Evolutionary conservation across 1,140 invertebrate species (phyloP), one percentile per base, ranked within the genome.

Genomic region (Batillaria attramentaria): DNA sequence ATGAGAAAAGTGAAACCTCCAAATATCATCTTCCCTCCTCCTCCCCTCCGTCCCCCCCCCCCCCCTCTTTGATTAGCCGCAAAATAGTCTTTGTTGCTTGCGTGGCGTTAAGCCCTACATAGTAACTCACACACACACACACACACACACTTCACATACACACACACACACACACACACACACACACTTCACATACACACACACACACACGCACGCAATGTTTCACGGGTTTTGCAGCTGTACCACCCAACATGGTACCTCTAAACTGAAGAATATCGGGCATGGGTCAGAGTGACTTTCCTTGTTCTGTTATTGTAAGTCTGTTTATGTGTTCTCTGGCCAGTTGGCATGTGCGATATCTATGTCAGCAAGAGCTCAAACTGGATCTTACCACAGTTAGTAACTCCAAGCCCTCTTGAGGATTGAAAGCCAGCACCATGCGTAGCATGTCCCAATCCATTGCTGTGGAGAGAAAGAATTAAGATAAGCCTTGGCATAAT

Each of bases 391-490:
- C 78, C 57, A 65, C 54, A 24, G 68, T 60, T 35, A 79, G 70
- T 18, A 79, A 43, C 31, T 42, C 28, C 24, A 72, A 6, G 5
- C 43, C 78, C 33, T 79, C 78, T 5, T 73, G 43, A 4, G 37
- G 31, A 20, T 54, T 54, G 35, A 79, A 31, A 24, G 50, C 24
- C 24, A 79, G 57, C 39, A 79, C 37, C 78, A 79, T 60, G 16
- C 78, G 78, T 5, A 79, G 28, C 68, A 72, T 73, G 54, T 72
- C 69, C 78, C 78, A 73, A 57, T 42, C 42, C 10, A 79, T 50
- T 1, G 42, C 78, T 79, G 78, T 8, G n/a, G 2, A 54, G n/a
- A 54, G n/a, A n/a, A 20, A n/a, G n/a, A 2, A 20, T n/a, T 1
- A 54, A 54, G n/a, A n/a, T 54, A n/a, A 18, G 50, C n/a, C 18